Percentiles rank a stretch among this genome's conserved stretches.
phyloP scores from a whole-genome alignment of 2,797 vertebrate species.

The Rhinoraja longicauda region DNA sequence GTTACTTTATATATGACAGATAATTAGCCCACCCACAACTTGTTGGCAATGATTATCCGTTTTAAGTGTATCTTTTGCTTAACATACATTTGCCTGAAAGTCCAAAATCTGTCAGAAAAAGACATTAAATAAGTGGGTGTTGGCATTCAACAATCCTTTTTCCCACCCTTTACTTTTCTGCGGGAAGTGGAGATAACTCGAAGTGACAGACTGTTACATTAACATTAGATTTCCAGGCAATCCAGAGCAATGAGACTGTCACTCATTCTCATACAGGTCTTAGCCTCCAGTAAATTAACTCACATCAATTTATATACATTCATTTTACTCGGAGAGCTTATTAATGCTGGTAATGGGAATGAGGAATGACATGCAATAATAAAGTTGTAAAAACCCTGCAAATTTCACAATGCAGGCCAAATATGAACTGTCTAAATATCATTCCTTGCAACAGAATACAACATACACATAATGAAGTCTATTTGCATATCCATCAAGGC shows the following conservation, averaged over 20 bases:
- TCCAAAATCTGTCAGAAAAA: background rate
- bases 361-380: background rate
- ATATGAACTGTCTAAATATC: background rate
- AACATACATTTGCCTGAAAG: background rate
- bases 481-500: background rate
- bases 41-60: slow-evolving; percentile 10
- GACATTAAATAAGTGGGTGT: background rate
- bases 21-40: background rate
- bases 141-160: background rate
- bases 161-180: background rate
- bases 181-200: background rate
- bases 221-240: background rate
- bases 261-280: background rate
- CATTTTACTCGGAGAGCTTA: background rate
- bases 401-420: too few relatives aligned
- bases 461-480: background rate
- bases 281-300: background rate
- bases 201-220: background rate
- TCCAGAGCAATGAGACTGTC: slow-evolving; percentile 1
- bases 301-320: background rate
- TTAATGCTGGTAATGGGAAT: slow-evolving; percentile 24
- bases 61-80: background rate
- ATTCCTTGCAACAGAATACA: background rate
- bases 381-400: background rate
- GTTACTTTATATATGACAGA: background rate